Base-by-base conservation (phyloP, 2,888 invertebrate genomes). In the Leuctra nigra region DNA sequence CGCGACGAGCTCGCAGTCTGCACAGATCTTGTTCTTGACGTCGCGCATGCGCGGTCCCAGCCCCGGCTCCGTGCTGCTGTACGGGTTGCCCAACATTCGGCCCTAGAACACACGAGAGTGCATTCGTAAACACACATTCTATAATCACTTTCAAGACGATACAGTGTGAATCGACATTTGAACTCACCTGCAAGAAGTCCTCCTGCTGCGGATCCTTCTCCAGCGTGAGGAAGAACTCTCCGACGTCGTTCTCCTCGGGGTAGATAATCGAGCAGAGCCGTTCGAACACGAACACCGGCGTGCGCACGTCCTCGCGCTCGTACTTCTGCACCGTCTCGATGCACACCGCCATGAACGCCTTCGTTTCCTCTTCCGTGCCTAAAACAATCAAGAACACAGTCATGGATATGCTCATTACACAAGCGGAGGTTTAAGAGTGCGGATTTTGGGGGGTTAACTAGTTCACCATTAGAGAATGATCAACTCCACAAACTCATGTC, bases 141-240 rank as follows among this genome's bases (percentile, higher is more conserved):
- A n/a, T n/a, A n/a, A n/a, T 16, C 24, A 47, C 20, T 23, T 4
- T 6, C 47, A n/a, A 47, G 47, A 11, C 24, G 20, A 47, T 23
- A 16, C 16, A 4, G 4, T 23, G 16, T 20, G 20, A n/a, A n/a
- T n/a, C n/a, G n/a, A 11, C 11, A 29, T 29, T 29, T 29, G 29
- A 20, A 56, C 66, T 52, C 62, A 81, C 87, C 76, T 94, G 94
- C 64, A 99, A 79, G 74, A 97, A 99, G 76, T 99, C 98, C 73
- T 99, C 99, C 68, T 99, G 98, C 66, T 97, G 97, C 0, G 96
- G 91, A 76, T 99, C 99, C 70, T 99, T 99, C 69, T 98, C 98
- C 4, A 99, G 77, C 0, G 92, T 91, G 59, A 99, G 80, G 77
- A 92, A 92, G 76, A 98, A 98, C 72, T 98, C 97, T 0, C 93